Base-by-base conservation (phyloP, 1,140 invertebrate genomes). In the Delia radicum region DNA sequence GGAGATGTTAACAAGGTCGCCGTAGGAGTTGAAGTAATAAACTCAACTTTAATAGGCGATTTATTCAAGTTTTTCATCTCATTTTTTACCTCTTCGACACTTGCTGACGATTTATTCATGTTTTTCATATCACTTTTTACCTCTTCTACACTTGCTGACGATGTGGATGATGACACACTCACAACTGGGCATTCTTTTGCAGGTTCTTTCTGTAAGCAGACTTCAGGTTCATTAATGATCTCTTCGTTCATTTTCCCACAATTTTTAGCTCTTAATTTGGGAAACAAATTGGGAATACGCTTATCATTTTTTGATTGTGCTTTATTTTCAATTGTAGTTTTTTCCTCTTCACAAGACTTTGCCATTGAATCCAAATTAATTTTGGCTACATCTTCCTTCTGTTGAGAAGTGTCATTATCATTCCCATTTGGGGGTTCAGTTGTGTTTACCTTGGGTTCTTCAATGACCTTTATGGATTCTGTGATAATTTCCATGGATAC, bases 311-410 rank as follows among this genome's bases (percentile, higher is more conserved):
- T 63, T 63, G 21, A 13, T 61, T 62, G 28, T 1, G 28, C 29
- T 13, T 18, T 21, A n/a, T 48, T 75, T 71, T 29, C 15, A 18
- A 18, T 21, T 55, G n/a, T 18, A 24, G 29, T 12, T 21, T 69
- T 37, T 7, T 69, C 65, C 26, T 75, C 28, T 12, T n/a, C 26
- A 8, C 0, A 3, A 2, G 5, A 5, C 12, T 13, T 24, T 24
- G 10, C 21, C 10, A 46, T 5, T 0, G 28, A 8, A 24, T 46
- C 26, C n/a, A 31, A 4, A 37, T 72, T 62, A 48, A 46, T 75
- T 72, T 31, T 72, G 15, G 18, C 61, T 3, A n/a, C 0, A 7
- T 33, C 67, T 21, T 82, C 80, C 77, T 8, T 79, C 33, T 75
- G 73, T 42, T 80, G 71, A 0, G 7, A 18, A 10, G 24, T 72